Percentiles rank a stretch among this genome's conserved stretches.
phyloP scores from a whole-genome alignment of 2,797 vertebrate genomes.

The Scomberomorus guttatus region DNA sequence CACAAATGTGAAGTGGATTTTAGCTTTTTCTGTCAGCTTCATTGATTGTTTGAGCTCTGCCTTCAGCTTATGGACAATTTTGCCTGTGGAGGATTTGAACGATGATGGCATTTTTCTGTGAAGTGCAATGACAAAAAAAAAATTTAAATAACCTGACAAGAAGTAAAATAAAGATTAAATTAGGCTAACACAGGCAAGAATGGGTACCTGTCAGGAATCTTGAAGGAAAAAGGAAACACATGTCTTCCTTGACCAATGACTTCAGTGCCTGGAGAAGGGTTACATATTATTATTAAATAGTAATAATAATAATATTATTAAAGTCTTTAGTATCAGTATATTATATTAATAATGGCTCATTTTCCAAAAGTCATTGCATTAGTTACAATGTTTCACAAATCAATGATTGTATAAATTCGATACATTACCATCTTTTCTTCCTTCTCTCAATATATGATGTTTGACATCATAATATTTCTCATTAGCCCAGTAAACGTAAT shows the following conservation, averaged over 20 bases:
- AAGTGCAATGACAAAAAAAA: not conserved
- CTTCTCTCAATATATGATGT: conserved; percentile 67
- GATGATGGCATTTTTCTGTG: conserved; percentile 79
- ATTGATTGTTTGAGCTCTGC: conserved; percentile 77
- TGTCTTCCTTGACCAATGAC: conserved; percentile 74
- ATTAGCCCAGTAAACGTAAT: conserved; percentile 58
- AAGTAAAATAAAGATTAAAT: not conserved
- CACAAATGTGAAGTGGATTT: conserved; percentile 75
- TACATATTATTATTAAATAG: too few relatives aligned
- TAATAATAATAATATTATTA: too few relatives aligned
- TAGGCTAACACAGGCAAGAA: not conserved
- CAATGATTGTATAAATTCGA: not conserved
- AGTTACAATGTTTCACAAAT: not conserved
- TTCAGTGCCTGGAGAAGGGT: conserved; percentile 55
- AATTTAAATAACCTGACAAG: accelerated
- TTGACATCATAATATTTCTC: conserved; percentile 78
- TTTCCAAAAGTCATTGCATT: not conserved
- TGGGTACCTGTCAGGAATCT: conserved; percentile 77
- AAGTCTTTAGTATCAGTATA: not conserved
- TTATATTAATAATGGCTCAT: not conserved
- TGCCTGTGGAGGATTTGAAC: conserved; percentile 65
- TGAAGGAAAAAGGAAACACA: conserved; percentile 76
- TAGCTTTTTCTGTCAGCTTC: conserved; percentile 60
- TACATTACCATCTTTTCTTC: conserved; percentile 72
- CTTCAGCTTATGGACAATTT: conserved; percentile 74